Evolutionary conservation across 1,140 invertebrate genomes (phyloP), one percentile per base, ranked within the genome.

Genomic region (Chironomus tepperi): DNA sequence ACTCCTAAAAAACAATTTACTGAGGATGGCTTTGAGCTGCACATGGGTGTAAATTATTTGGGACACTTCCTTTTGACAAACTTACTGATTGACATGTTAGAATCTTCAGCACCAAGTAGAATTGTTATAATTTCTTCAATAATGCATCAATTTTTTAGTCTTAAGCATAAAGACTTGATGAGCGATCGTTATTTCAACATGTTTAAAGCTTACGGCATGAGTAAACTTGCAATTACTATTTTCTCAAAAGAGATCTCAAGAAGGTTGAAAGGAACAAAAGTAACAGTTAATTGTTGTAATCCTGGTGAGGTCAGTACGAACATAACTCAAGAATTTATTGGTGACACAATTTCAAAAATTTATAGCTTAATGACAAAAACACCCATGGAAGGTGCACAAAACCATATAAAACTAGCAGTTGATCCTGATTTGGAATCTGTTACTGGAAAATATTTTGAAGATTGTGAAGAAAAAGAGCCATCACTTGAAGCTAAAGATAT

Each of bases 1-100:
- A 86, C 88, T 76, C 90, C 90, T 2, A 79, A 86, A 7, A 47
- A 47, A n/a, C 77, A 81, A 8, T 86, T 86, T 74, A 90, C 89
- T 0, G 87, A 87, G 75, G 93, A 96, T 78, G 93, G 93, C 0
- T 91, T 91, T 79, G 95, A 97, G 80, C 86, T 86, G 73, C 90
- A 93, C 76, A 83, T 94, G n/a, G 90, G 89, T 15, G 88, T 89
- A 0, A 94, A 94, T 80, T 88, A 94, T 81, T 81, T 94, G 73
- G 92, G 92, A 0, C 94, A 96, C 78, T 96, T 96, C 79, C 84
- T 96, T 34, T 83, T 97, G 0, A 96, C 94, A 0, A 84, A 89
- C 75, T 80, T 97, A 12, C 81, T 98, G 0, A 77, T 97, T 74
- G 84, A 87, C 76, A 82, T 81, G 64, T 83, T 85, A 73, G 87